Base-by-base conservation (phyloP, 2,888 invertebrate species). In the Chrysolina haemoptera region DNA sequence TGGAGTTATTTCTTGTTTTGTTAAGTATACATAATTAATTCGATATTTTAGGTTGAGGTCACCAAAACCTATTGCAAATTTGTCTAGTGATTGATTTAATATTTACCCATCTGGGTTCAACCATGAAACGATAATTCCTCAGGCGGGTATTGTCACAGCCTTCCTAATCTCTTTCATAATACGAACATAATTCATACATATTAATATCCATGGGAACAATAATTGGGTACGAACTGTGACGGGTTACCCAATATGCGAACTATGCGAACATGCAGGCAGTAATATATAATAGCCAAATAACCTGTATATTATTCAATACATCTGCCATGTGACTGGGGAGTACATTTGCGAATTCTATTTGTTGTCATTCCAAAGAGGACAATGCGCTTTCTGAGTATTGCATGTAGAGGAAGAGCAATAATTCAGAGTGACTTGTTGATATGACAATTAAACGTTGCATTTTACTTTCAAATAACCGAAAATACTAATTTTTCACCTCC, bases 271-370 rank as follows among this genome's bases (percentile, higher is more conserved):
- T 22, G 59, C 59, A 14, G 59, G 59, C 22, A 59, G n/a, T n/a
- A n/a, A n/a, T n/a, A 59, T 59, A 50, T 50, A 1, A 50, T 50
- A 10, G 50, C 50, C 16, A 50, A 50, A 43, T 43, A 43, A 50
- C 50, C n/a, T 0, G 9, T 16, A 1, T n/a, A 3, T 50, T 16
- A 16, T 50, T 50, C 50, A 16, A 50, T 14, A 16, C 16, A 50
- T 43, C n/a, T 50, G 16, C 16, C 16, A 14, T 14, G n/a, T 16
- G 11, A 16, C 9, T 5, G 50, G 1, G 50, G 16, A 8, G n/a
- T 16, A 16, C 8, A n/a, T 16, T 1, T 50, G 14, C n/a, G 16
- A 16, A 16, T 50, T 16, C 1, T 16, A 16, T 3, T 16, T 50
- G 50, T 14, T 11, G 16, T 10, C 16, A 50, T 50, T 50, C n/a